These are phyloP conservation scores for Sebastes fasciatus DNA, from an alignment of 2,113 vertebrate species.

Conservation along the genomic window DNA sequence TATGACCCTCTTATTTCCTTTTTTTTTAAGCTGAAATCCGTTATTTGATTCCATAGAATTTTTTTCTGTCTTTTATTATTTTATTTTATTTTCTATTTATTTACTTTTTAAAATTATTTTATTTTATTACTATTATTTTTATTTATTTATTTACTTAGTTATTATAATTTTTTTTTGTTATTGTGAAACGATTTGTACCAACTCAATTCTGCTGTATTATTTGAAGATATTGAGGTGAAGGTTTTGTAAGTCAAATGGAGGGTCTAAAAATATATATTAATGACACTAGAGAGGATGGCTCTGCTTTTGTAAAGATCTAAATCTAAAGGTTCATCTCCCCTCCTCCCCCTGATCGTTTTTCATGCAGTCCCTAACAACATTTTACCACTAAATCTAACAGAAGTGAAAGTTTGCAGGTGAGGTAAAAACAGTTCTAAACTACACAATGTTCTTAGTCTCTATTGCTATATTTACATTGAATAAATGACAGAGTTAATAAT, in stretches of 20 bases:
- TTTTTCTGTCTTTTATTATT: no score
- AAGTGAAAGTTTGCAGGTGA: not conserved
- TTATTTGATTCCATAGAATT: no score
- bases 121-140: no score
- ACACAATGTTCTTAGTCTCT: not conserved
- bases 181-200: not conserved
- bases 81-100: no score
- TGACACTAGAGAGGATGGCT: not conserved
- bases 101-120: no score
- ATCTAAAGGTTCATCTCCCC: not conserved
- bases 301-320: not conserved
- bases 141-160: not conserved
- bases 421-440: not conserved
- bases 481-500: slow-evolving; percentile 19
- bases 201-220: not conserved
- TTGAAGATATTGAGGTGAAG: not conserved
- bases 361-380: not conserved
- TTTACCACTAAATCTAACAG: not conserved
- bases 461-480: not conserved
- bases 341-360: not conserved
- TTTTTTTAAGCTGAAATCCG: no score
- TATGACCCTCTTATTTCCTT: no score
- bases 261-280: not conserved
- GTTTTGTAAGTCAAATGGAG: not conserved
- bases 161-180: no score